Percentiles rank a stretch among this genome's conserved stretches.
These are phyloP conservation scores for Sitta carolinensis DNA, from an alignment of 2,797 vertebrate genomes.

Conservation along the genomic window DNA sequence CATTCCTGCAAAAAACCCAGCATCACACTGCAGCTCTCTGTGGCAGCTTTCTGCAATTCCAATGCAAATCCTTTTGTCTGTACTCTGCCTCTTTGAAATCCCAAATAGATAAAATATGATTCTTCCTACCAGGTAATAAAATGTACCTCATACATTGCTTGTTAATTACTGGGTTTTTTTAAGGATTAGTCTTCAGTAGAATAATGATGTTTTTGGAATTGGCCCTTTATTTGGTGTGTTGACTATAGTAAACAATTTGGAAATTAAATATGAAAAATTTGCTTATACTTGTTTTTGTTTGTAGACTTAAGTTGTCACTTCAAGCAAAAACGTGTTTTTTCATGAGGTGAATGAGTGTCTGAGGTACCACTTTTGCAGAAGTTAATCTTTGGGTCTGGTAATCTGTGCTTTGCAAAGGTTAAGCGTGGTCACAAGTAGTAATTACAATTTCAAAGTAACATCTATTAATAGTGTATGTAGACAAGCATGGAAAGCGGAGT, in stretches of 20 bases:
- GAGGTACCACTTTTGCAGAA: not conserved
- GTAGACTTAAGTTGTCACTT: not conserved
- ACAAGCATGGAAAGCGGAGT: slow-evolving; percentile 9
- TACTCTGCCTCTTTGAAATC: not conserved
- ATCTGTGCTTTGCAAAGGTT: slow-evolving; percentile 4
- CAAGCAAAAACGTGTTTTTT: not conserved
- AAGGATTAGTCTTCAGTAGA: not conserved
- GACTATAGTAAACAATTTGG: not conserved
- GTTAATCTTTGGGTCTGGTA: slow-evolving; percentile 32
- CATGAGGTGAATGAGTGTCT: not conserved
- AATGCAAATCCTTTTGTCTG: not conserved
- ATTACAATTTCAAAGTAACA: slow-evolving; percentile 47
- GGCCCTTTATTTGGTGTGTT: not conserved
- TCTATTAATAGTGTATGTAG: slow-evolving; percentile 34
- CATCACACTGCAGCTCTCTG: not conserved
- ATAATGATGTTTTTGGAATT: not conserved
- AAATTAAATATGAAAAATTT: not conserved
- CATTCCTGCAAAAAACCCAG: not conserved
- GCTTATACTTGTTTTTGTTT: not conserved
- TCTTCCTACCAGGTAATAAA: not conserved
- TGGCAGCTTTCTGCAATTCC: not conserved
- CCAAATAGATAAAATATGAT: not conserved
- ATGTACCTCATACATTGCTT: not conserved
- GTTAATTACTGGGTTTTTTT: accelerated
- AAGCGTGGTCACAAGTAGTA: not conserved